These are phyloP conservation scores for Oreochromis spilurus DNA, from an alignment of 2,113 vertebrate species.

Conservation along the genomic window DNA sequence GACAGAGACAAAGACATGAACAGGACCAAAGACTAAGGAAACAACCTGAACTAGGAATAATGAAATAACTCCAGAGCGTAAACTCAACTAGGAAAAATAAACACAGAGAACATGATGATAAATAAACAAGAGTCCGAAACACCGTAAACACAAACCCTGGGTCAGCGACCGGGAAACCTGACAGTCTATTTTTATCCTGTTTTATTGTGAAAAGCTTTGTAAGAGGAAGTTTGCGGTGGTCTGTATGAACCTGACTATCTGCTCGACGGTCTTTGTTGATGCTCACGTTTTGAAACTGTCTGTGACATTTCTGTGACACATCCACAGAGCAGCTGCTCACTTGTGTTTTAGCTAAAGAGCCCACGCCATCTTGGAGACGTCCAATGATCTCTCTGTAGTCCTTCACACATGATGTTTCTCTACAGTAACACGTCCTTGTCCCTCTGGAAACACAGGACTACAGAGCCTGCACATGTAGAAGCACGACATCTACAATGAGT, in stretches of 20 bases:
- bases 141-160: accelerated
- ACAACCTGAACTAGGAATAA: not conserved
- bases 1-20: not conserved
- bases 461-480: not conserved
- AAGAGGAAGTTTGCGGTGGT: not conserved
- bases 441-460: not conserved
- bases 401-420: not conserved
- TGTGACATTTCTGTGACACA: not conserved
- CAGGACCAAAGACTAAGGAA: accelerated
- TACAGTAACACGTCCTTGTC: not conserved
- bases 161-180: not conserved
- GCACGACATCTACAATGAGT: not conserved
- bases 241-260: not conserved
- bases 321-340: not conserved
- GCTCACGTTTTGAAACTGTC: not conserved
- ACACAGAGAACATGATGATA: not conserved
- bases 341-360: not conserved
- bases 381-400: not conserved
- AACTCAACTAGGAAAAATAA: not conserved
- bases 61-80: not conserved
- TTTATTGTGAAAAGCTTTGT: not conserved
- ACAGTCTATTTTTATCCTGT: not conserved
- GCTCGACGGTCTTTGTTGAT: not conserved
- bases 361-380: not conserved
- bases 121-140: not conserved